phyloP scores from a whole-genome alignment of 2,113 vertebrate species.

The Athene cunicularia region DNA sequence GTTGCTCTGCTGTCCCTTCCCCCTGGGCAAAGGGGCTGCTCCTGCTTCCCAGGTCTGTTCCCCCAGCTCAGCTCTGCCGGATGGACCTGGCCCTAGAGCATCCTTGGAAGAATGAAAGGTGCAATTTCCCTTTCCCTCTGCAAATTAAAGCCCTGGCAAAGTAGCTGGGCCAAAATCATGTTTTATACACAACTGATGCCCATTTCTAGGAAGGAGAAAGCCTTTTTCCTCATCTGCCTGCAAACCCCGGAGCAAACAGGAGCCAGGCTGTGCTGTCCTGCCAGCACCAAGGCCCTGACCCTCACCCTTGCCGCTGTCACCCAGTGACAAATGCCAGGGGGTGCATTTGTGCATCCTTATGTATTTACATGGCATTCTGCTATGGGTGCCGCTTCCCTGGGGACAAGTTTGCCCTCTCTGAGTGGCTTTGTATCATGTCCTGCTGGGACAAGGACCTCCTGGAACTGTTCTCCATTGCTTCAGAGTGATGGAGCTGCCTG shows the following conservation, averaged over 20 bases:
- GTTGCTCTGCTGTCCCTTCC: background rate
- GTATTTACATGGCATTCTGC: accelerated
- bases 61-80: background rate
- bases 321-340: background rate
- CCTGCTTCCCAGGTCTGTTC: background rate
- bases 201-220: background rate
- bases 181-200: background rate
- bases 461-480: background rate
- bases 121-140: slow-evolving; percentile 29
- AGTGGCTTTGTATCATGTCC: background rate
- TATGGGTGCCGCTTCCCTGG: background rate
- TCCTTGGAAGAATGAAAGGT: slow-evolving; percentile 39
- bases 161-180: background rate
- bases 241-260: background rate
- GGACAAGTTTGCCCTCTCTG: background rate
- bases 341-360: background rate
- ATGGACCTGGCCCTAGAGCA: background rate
- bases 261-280: background rate
- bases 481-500: background rate
- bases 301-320: background rate
- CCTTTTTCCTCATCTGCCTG: background rate
- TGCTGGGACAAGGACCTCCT: background rate
- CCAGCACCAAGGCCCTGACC: background rate
- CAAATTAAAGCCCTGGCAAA: background rate
- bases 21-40: background rate